Percentiles rank a stretch among this genome's conserved stretches.
phyloP scores from a whole-genome alignment of 2,888 invertebrate species.

The Sipha maydis region DNA sequence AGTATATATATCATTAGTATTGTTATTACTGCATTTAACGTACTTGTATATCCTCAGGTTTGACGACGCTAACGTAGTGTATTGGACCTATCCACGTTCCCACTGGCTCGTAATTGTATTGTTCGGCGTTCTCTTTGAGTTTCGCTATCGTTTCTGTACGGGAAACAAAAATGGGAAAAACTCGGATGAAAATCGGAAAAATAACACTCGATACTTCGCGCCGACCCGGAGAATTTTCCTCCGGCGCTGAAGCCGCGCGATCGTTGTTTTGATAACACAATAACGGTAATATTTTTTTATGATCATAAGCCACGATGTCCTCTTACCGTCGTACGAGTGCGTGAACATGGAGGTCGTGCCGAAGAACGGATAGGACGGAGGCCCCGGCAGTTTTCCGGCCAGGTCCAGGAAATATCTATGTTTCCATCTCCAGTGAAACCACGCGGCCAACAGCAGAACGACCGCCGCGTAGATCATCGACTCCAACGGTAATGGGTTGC shows the following conservation, averaged over 20 bases:
- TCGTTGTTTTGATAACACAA: no score
- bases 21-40: background rate
- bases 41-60: constrained; percentile 64
- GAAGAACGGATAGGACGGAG: constrained; percentile 63
- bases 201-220: background rate
- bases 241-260: no score
- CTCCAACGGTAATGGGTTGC: background rate
- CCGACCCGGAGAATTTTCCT: background rate
- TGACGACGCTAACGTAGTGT: constrained; percentile 61
- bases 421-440: constrained; percentile 63
- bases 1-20: no score
- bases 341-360: constrained; percentile 64
- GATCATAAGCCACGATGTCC: background rate
- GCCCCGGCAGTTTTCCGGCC: constrained; percentile 63
- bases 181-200: background rate
- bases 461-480: constrained; percentile 65
- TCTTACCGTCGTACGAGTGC: constrained; percentile 62
- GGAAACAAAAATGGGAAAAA: background rate
- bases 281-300: no score
- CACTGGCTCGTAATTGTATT: constrained; percentile 62
- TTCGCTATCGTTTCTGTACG: constrained; percentile 61
- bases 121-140: constrained; percentile 49
- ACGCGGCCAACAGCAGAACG: background rate
- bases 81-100: constrained; percentile 63
- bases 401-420: constrained; percentile 63